Conservation (phyloP, 2,113 vertebrate species). For the Catagonus wagneri region DNA sequence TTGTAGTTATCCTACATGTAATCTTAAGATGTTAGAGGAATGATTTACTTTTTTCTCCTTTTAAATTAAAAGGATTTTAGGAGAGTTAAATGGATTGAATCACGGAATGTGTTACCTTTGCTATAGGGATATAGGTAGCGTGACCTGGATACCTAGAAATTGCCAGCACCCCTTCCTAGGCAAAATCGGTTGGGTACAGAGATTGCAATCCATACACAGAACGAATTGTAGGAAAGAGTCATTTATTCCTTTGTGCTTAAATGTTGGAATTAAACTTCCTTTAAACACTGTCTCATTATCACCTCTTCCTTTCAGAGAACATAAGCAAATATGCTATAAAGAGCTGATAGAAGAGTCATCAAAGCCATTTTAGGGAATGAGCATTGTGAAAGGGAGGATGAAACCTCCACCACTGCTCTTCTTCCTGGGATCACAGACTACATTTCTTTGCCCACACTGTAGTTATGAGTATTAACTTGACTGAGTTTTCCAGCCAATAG, state of each 20-base stretch:
- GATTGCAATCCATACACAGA: not conserved
- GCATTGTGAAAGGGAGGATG: not conserved
- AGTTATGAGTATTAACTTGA: not conserved
- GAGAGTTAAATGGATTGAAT: not conserved
- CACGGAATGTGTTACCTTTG: not conserved
- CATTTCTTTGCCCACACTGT: not conserved
- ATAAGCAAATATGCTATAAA: not conserved
- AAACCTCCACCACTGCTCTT: not conserved
- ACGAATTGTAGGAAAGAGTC: not conserved
- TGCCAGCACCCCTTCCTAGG: not conserved
- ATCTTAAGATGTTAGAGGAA: not conserved
- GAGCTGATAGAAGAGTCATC: not conserved
- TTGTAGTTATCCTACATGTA: not conserved
- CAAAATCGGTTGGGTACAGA: not conserved
- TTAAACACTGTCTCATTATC: conserved; percentile 6
- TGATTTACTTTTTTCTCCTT: not conserved
- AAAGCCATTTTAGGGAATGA: not conserved
- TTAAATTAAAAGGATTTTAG: not conserved
- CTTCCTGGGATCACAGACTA: not conserved
- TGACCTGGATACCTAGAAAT: not conserved
- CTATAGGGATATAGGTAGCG: not conserved
- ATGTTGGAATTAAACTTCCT: not conserved
- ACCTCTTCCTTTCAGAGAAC: conserved; percentile 6
- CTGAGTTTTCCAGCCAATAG: not conserved
- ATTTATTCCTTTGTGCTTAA: not conserved